Evolutionary conservation across 2,797 vertebrate species (phyloP).

Genomic region (Anniella stebbinsi): DNA sequence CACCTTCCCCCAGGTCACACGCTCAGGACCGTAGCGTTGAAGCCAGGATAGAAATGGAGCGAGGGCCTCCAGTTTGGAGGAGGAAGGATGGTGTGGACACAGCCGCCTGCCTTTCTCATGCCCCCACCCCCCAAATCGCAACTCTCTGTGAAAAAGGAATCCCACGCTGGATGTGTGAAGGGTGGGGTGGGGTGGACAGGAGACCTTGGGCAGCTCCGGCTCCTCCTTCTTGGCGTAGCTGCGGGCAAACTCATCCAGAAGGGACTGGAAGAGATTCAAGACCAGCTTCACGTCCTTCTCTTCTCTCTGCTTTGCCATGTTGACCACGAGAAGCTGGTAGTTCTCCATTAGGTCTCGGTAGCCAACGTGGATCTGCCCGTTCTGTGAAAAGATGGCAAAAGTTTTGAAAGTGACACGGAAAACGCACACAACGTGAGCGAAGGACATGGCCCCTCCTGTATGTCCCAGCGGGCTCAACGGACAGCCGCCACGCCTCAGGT

Average conservation of each 20-base stretch:
- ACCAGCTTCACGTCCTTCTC: constrained; percentile 93
- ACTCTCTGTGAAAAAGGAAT: background rate
- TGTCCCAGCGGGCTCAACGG: background rate
- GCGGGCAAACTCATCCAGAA: constrained; percentile 95
- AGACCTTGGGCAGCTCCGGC: constrained; percentile 91
- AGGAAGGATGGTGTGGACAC: background rate
- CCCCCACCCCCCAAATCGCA: background rate
- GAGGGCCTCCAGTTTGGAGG: background rate
- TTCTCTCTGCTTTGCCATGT: constrained; percentile 87
- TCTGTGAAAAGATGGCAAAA: constrained; percentile 62
- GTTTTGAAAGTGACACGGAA: rapidly evolving
- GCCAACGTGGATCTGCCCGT: constrained; percentile 85
- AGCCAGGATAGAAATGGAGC: rapidly evolving
- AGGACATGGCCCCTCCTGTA: background rate
- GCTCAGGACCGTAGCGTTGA: rapidly evolving
- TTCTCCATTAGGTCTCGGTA: constrained; percentile 94
- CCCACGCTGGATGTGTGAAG: background rate
- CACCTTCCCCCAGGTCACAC: too few relatives aligned
- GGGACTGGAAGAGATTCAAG: constrained; percentile 96
- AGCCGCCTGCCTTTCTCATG: background rate
- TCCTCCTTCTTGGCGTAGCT: constrained; percentile 92
- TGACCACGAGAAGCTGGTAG: constrained; percentile 92
- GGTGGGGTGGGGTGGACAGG: too few relatives aligned
- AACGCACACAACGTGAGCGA: too few relatives aligned
- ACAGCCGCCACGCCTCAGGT: background rate